These are phyloP conservation scores for Pomacea maculata DNA, from an alignment of 1,140 invertebrate species.

Conservation along the genomic window DNA sequence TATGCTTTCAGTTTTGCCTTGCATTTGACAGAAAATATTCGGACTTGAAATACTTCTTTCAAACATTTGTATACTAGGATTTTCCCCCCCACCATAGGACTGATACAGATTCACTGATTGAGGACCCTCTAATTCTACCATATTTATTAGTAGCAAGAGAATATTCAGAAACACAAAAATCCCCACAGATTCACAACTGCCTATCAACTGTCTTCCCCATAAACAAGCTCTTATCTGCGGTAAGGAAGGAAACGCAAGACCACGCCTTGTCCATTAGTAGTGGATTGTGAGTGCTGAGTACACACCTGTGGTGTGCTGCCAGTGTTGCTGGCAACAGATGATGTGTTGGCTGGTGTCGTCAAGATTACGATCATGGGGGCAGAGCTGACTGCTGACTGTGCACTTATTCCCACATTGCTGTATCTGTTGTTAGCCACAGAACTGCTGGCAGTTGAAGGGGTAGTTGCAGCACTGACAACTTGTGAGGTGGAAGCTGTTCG, in stretches of 20 bases:
- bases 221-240: slow-evolving; percentile 7
- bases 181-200: background rate
- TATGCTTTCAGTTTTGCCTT: too few species aligned
- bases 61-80: background rate
- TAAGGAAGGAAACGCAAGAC: slow-evolving; percentile 21
- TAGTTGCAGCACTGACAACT: background rate
- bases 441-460: too few species aligned
- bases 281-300: background rate
- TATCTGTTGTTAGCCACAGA: background rate
- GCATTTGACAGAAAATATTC: too few species aligned
- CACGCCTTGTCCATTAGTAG: slow-evolving; percentile 17
- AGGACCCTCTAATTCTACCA: background rate
- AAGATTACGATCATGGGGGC: slow-evolving; percentile 16
- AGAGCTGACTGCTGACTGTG: background rate
- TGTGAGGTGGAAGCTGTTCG: background rate
- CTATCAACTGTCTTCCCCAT: background rate
- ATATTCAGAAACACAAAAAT: background rate
- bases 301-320: background rate
- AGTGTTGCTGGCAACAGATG: background rate
- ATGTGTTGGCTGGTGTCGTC: background rate
- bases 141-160: background rate
- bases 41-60: background rate
- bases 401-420: too few species aligned
- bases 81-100: background rate
- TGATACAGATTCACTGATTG: background rate